Base-by-base conservation (phyloP, 2,797 vertebrate species). In the Gallinago nigripennis region DNA sequence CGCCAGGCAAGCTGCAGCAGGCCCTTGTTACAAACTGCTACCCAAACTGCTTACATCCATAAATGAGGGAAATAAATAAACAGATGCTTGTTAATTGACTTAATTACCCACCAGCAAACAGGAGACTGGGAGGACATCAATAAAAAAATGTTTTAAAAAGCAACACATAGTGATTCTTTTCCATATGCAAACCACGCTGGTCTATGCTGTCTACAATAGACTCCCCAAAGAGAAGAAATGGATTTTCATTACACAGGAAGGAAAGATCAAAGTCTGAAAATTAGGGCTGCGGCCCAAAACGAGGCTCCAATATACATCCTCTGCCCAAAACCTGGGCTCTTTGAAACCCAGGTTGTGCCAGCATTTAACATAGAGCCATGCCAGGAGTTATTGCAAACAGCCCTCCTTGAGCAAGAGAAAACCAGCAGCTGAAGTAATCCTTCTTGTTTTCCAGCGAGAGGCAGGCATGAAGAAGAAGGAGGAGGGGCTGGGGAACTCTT, bases 11-110 rank as follows among this genome's bases (percentile, higher is more conserved):
- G 95, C 84, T 89, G 69, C 92, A 87, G 82, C 94, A 94, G 94
- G 96, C 82, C 91, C 94, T 93, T 46, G 73, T 84, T 92, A 48
- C 85, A 91, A 91, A 94, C 91, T 94, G 92, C 90, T 86, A 79
- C 66, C 80, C 92, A 46, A 95, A 94, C 90, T 96, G 95, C 95
- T 89, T 88, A n/a, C 88, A 95, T 95, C 86, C 84, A 85, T 65
- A 92, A 96, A 94, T 58, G 85, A 95, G 77, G 71, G 84, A 94
- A 95, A 95, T 94, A 95, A 95, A 97, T 91, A 96, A 95, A 95
- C 95, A 96, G 96, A 95, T 96, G 95, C 95, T 90, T 94, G 93
- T 91, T 95, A 96, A 96, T 96, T 96, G 94, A 73, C 77, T 96
- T 95, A 95, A 96, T 97, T 97, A 96, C 87, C 91, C 91, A 95